A percentile compares a stretch with the other conserved stretches of the same genome.
Conservation (phyloP, 2,888 invertebrate genomes). For the Ectobius pallidus region DNA sequence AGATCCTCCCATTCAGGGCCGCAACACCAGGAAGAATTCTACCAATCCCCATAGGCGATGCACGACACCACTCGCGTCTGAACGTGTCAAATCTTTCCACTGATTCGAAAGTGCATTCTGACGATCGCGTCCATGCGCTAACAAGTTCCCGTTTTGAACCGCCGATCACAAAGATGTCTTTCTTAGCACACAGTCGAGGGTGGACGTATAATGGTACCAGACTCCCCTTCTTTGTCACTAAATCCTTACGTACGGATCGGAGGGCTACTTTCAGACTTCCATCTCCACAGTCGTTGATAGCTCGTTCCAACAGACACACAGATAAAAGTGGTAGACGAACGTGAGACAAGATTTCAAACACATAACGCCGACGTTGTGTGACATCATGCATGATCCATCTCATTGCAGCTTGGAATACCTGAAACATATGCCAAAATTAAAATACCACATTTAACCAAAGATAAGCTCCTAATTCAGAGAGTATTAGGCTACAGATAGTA, state of each 20-base stretch:
- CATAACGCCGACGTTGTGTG: constrained; percentile 74
- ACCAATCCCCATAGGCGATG: constrained; percentile 81
- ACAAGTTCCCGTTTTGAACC: constrained; percentile 81
- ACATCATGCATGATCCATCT: constrained; percentile 88
- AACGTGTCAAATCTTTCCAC: constrained; percentile 85
- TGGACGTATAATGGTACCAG: constrained; percentile 76
- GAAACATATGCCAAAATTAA: no score
- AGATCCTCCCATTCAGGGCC: constrained; percentile 81
- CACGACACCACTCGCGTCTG: constrained; percentile 77
- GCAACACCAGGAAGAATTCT: constrained; percentile 89
- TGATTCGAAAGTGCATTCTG: constrained; percentile 82
- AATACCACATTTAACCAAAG: no score
- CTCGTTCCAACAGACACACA: constrained; percentile 76
- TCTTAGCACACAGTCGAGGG: constrained; percentile 84
- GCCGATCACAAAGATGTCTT: constrained; percentile 86
- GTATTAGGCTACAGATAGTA: no score
- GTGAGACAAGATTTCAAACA: constrained; percentile 83
- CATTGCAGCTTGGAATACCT: constrained; percentile 84
- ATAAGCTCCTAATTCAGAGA: no score
- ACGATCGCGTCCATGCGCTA: constrained; percentile 72
- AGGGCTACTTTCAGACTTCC: constrained; percentile 78
- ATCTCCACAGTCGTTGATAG: constrained; percentile 78
- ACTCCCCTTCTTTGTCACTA: constrained; percentile 70
- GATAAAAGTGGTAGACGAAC: constrained; percentile 85
- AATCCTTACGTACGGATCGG: constrained; percentile 78